Conservation (phyloP, 2,888 invertebrate genomes). For the Caenorhabditis imperialis region DNA sequence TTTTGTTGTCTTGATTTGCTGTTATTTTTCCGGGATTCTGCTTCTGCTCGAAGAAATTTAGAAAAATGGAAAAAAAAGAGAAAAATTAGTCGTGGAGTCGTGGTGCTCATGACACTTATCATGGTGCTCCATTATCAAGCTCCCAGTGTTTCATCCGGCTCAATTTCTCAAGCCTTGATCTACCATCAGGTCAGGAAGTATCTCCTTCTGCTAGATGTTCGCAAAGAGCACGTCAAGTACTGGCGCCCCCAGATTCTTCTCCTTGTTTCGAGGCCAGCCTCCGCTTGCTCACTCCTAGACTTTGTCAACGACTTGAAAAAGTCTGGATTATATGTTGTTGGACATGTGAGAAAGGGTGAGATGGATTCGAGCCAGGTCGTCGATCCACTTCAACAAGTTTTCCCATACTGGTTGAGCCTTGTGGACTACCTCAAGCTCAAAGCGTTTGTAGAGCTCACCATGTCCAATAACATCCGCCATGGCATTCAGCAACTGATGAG, state of each 20-base stretch:
- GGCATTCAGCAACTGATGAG: constrained; percentile 89
- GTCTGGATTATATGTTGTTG: constrained; percentile 88
- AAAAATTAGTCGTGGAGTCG: too few relatives aligned
- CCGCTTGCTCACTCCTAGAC: constrained; percentile 91
- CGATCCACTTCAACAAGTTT: constrained; percentile 86
- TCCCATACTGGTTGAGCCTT: constrained; percentile 91
- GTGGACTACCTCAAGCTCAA: constrained; percentile 93
- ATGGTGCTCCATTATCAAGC: constrained; percentile 86
- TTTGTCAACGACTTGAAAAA: constrained; percentile 99
- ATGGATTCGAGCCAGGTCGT: constrained; percentile 79
- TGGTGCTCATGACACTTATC: constrained; percentile 88
- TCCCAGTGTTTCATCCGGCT: constrained; percentile 88
- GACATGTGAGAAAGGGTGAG: constrained; percentile 81
- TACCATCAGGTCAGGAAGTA: constrained; percentile 96
- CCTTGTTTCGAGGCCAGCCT: constrained; percentile 91
- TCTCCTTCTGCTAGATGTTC: constrained; percentile 91
- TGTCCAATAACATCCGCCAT: constrained; percentile 88
- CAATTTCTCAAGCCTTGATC: constrained; percentile 96
- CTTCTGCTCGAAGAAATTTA: too few relatives aligned
- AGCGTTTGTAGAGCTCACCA: constrained; percentile 94
- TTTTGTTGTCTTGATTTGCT: too few relatives aligned
- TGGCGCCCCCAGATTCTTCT: constrained; percentile 98
- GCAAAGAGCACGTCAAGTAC: constrained; percentile 94
- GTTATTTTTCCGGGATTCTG: too few relatives aligned
- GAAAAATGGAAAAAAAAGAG: too few relatives aligned